A percentile compares a stretch with the other conserved stretches of the same genome.
Conservation (phyloP, 2,888 invertebrate species). For the Plemyria rubiginata region DNA sequence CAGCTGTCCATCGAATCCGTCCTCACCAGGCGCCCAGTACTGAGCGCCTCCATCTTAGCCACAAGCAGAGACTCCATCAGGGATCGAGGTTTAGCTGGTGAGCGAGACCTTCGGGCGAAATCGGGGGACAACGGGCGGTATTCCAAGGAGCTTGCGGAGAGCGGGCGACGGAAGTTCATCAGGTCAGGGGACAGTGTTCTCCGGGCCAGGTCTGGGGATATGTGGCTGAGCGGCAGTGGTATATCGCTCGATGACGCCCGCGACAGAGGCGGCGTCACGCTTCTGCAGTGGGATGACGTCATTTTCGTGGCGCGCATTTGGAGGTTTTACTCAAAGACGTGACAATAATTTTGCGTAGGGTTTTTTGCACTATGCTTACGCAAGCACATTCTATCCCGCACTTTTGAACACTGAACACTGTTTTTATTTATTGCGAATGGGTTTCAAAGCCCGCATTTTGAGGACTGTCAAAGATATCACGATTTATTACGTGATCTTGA, state of each 20-base stretch:
- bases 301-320: conserved; percentile 81
- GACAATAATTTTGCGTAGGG: background rate
- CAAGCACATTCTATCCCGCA: background rate
- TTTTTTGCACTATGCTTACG: background rate
- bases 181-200: conserved; percentile 76
- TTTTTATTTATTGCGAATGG: conserved; percentile 8
- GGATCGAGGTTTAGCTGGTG: conserved; percentile 88
- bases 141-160: conserved; percentile 74
- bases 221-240: conserved; percentile 47
- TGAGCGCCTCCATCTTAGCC: conserved; percentile 92
- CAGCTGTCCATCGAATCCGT: conserved; percentile 92
- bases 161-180: conserved; percentile 65
- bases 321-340: conserved; percentile 38
- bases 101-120: conserved; percentile 71
- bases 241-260: conserved; percentile 77
- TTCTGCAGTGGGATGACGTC: conserved; percentile 80
- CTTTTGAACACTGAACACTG: conserved; percentile 4
- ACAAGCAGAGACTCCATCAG: conserved; percentile 92
- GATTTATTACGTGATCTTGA: conserved; percentile 23
- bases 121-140: conserved; percentile 77
- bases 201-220: conserved; percentile 69
- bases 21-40: conserved; percentile 85
- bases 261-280: conserved; percentile 80
- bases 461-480: conserved; percentile 23
- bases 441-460: conserved; percentile 26